Conservation (phyloP, 2,797 vertebrate species). For the Chaetophractus vellerosus region DNA sequence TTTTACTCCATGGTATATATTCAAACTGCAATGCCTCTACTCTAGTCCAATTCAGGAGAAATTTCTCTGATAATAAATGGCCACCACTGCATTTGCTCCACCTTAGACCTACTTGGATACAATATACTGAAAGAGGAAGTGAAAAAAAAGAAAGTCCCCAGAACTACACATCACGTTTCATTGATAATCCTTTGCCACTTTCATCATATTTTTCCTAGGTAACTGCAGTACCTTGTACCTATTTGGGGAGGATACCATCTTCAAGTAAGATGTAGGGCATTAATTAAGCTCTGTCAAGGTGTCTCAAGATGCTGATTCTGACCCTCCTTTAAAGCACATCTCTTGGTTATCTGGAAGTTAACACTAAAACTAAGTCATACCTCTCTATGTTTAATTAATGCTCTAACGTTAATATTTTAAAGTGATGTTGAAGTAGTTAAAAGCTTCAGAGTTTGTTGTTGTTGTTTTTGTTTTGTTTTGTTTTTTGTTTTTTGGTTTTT, state of each 20-base stretch:
- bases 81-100: neutral
- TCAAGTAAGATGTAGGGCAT: neutral
- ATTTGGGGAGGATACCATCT: neutral
- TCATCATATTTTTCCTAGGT: neutral
- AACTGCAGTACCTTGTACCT: neutral
- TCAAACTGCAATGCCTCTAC: neutral
- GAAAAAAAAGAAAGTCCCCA: neutral
- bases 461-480: too few relatives aligned
- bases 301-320: neutral
- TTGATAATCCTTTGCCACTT: neutral
- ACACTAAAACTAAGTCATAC: constrained; percentile 67
- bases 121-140: neutral
- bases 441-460: constrained; percentile 40
- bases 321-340: neutral
- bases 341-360: constrained; percentile 55
- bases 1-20: neutral
- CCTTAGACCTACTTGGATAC: neutral
- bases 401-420: constrained; percentile 77
- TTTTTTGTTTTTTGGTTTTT: constrained; percentile 9
- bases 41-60: neutral
- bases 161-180: neutral
- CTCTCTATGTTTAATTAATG: constrained; percentile 68
- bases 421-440: constrained; percentile 63
- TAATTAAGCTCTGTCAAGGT: neutral
- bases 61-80: neutral